Evolutionary conservation across 2,113 vertebrate genomes (phyloP), one percentile per base, ranked within the genome.

Genomic region (Rhinichthys klamathensis): DNA sequence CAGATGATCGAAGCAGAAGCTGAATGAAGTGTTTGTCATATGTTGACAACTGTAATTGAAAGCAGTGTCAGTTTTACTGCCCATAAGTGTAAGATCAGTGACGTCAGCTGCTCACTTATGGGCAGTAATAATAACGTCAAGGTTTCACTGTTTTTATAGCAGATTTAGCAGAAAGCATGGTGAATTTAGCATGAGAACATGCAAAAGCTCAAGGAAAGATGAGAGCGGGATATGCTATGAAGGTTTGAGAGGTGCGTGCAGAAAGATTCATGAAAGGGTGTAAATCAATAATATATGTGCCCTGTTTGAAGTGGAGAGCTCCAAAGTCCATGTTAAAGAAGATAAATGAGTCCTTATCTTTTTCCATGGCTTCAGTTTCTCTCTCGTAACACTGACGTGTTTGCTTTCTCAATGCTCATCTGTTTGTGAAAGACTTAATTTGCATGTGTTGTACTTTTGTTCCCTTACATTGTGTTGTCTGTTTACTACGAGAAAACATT

Each of bases 261-360:
- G 60, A 78, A 79, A 85, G 65, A 58, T 69, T 58, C 5, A 72
- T 58, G 46, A 70, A 13, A 32, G 23, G 44, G 8, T 69, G 63
- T 85, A 79, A 70, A 78, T 84, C 70, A 70, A 56, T 41, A 77
- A 38, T 69, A 58, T 25, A 70, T 27, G 49, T 30, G 25, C 13
- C 79, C 46, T 80, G 51, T 85, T 85, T 72, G 75, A 85, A 80
- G 76, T 60, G 12, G 25, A 3, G 32, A 56, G 32, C 72, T 46
- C 18, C 18, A 38, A 67, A 54, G 46, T 75, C 46, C 35, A 25
- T 78, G 73, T 51, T 85, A 69, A 60, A 70, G n/a, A 72, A 58
- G n/a, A 85, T 56, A 30, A 58, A 85, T 60, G 3, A 78, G 74
- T 41, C 23, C 61, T 80, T 63, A 46, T 27, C 35, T 44, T 78